These are phyloP conservation scores for Mola mola DNA, from an alignment of 2,113 vertebrate genomes.

Conservation along the genomic window DNA sequence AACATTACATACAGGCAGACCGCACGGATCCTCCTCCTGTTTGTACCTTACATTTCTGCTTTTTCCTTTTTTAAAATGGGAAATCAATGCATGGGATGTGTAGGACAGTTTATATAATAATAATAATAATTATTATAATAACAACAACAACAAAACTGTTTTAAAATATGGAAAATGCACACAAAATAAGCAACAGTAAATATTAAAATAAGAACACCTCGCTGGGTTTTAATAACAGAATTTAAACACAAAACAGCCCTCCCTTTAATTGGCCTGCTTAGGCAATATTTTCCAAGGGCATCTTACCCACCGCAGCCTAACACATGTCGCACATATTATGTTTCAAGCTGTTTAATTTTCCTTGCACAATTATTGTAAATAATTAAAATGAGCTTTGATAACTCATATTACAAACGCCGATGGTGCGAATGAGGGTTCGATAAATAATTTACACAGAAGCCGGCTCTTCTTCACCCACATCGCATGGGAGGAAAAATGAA, in stretches of 20 bases:
- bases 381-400: slow-evolving; percentile 96
- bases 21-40: not conserved
- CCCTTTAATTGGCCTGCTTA: slow-evolving; percentile 13
- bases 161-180: not conserved
- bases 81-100: too few species aligned
- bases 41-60: not conserved
- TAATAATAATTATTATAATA: slow-evolving; percentile 6
- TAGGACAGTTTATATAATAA: not conserved
- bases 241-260: not conserved
- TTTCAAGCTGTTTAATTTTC: slow-evolving; percentile 92
- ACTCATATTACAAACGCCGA: slow-evolving; percentile 97
- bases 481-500: slow-evolving; percentile 49
- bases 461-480: slow-evolving; percentile 71
- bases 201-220: slow-evolving; percentile 3
- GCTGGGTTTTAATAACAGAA: not conserved
- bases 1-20: slow-evolving; percentile 86
- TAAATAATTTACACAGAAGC: slow-evolving; percentile 90
- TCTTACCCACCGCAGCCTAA: slow-evolving; percentile 74
- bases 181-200: not conserved
- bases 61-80: too few species aligned
- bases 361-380: slow-evolving; percentile 92
- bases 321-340: slow-evolving; percentile 89
- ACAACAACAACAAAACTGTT: not conserved
- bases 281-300: slow-evolving; percentile 57
- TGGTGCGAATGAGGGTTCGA: slow-evolving; percentile 88